phyloP scores from a whole-genome alignment of 1,140 invertebrate genomes.

The Mizuhopecten yessoensis region DNA sequence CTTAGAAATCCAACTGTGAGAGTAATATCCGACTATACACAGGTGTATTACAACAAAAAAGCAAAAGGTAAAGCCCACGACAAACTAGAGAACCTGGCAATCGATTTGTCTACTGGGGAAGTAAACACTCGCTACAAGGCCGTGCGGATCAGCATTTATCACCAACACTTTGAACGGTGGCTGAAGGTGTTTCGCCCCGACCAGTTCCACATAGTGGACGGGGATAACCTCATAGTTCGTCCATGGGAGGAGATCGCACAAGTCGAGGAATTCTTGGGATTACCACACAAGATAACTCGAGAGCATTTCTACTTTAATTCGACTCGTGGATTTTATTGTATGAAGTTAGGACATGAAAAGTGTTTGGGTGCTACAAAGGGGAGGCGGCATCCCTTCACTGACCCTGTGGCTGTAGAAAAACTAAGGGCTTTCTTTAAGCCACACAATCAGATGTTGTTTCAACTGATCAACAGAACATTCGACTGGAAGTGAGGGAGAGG shows the following conservation, averaged over 20 bases:
- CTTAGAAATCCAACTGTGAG: slow-evolving; percentile 95
- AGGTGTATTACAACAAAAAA: slow-evolving; percentile 83
- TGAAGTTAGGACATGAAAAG: slow-evolving; percentile 74
- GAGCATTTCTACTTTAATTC: slow-evolving; percentile 82
- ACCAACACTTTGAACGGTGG: slow-evolving; percentile 81
- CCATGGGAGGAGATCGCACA: slow-evolving; percentile 77
- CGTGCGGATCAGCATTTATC: slow-evolving; percentile 81
- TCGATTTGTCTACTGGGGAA: slow-evolving; percentile 73
- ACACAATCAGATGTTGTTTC: slow-evolving; percentile 87
- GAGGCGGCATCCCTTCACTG: slow-evolving; percentile 93
- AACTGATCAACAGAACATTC: slow-evolving; percentile 78
- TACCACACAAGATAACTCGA: slow-evolving; percentile 74
- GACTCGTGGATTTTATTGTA: slow-evolving; percentile 84
- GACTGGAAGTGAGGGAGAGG: slow-evolving; percentile 74
- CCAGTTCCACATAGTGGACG: slow-evolving; percentile 82
- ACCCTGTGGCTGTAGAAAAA: slow-evolving; percentile 88
- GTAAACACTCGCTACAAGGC: slow-evolving; percentile 79
- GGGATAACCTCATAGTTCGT: slow-evolving; percentile 78
- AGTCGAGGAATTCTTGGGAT: slow-evolving; percentile 79
- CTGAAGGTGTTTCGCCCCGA: slow-evolving; percentile 75
- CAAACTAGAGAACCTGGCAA: slow-evolving; percentile 77
- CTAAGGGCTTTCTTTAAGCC: slow-evolving; percentile 94
- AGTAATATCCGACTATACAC: slow-evolving; percentile 96
- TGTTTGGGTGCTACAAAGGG: slow-evolving; percentile 97
- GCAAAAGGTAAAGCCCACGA: slow-evolving; percentile 76